Base-by-base conservation (phyloP, 1,140 invertebrate genomes). In the Muscidifurax raptorellus region DNA sequence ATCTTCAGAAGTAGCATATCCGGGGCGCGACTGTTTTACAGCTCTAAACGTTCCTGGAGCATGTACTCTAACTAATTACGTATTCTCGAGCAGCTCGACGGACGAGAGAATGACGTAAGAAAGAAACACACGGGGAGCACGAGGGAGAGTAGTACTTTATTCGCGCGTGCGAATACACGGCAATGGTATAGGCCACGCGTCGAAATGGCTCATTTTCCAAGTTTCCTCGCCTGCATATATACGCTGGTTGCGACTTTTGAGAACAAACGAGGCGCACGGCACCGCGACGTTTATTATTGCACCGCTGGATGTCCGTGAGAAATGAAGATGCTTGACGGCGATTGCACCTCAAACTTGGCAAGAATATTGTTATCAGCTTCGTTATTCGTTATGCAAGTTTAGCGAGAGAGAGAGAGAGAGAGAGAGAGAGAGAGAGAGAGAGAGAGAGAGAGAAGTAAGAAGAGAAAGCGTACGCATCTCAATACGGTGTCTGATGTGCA, bases 11-110 rank as follows among this genome's bases (percentile, higher is more conserved):
- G 28, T 27, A 30, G 67, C 25, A 69, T 15, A 67, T 27, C 67
- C 67, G 25, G 25, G 7, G 10, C 15, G 67, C 25, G 28, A 69
- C 67, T 28, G 28, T 69, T 28, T 27, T 30, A 69, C 67, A 18
- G 67, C 67, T 32, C 22, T 18, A 32, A 22, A 32, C 71, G 1
- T n/a, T 10, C 32, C 36, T 74, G 6, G 32, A 75, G 72, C 47
- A 82, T 28, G 71, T 74, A 75, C 80, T 64, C 40, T 30, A 66
- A 64, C 44, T 82, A 82, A 82, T 82, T 75, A 75, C 80, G 71
- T 44, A 75, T 75, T 82, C 71, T 72, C 67, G 0, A 15, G 40
- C 36, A 40, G n/a, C 12, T 47, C n/a, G 36, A 40, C 18, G 36
- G 5, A 27, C 36, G 10, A 27, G 74, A 18, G 32, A 32, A 22